phyloP scores from a whole-genome alignment of 2,888 invertebrate genomes.

The Antitype chi region DNA sequence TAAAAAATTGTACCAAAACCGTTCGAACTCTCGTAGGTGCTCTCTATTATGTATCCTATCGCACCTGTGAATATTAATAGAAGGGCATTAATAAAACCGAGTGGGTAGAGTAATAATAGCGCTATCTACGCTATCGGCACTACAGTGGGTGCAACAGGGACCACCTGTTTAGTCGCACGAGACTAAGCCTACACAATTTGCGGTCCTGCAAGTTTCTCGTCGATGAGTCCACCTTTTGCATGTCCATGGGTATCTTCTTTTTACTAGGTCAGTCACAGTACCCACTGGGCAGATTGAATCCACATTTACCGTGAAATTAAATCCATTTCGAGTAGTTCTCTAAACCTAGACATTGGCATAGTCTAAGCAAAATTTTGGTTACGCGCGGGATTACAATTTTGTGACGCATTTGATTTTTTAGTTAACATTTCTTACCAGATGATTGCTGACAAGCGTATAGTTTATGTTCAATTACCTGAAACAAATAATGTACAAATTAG shows the following conservation, averaged over 20 bases:
- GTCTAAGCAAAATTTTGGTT: background rate
- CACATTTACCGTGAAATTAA: background rate
- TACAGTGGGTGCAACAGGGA: slow-evolving; percentile 71
- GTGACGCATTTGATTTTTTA: background rate
- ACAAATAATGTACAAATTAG: slow-evolving; percentile 34
- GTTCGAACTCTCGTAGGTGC: slow-evolving; percentile 20
- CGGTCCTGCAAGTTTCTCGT: slow-evolving; percentile 33
- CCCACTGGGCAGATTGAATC: background rate
- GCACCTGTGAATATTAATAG: slow-evolving; percentile 55
- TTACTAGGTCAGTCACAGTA: background rate
- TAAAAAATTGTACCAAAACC: slow-evolving; percentile 13
- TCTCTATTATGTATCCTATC: slow-evolving; percentile 46
- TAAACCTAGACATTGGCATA: background rate
- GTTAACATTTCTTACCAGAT: slow-evolving; percentile 30
- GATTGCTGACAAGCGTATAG: background rate
- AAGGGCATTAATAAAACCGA: slow-evolving; percentile 59
- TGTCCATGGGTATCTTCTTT: background rate
- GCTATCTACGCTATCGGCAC: slow-evolving; percentile 77
- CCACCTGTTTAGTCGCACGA: slow-evolving; percentile 79
- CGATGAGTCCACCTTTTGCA: slow-evolving; percentile 14
- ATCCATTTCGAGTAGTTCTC: background rate
- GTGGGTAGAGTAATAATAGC: slow-evolving; percentile 74
- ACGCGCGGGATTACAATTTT: background rate
- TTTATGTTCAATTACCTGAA: slow-evolving; percentile 50
- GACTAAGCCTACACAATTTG: slow-evolving; percentile 51